Evolutionary conservation across 2,113 vertebrate genomes (phyloP).

Genomic region (Glaucidium brasilianum): DNA sequence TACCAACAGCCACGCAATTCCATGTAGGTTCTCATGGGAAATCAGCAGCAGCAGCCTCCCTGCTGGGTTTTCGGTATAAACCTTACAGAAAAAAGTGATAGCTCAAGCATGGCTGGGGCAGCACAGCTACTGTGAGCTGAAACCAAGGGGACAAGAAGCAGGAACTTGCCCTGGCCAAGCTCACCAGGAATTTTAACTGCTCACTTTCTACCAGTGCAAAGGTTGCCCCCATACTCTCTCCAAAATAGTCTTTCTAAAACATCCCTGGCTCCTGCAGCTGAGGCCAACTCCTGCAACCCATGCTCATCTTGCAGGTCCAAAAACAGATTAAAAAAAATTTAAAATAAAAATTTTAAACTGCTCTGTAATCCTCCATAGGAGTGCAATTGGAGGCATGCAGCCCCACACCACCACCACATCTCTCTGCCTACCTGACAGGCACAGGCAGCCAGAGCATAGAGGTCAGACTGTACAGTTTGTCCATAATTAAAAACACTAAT

Average conservation of each 20-base stretch:
- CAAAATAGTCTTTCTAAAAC: background rate
- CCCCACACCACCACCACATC: fast-evolving
- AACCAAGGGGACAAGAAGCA: background rate
- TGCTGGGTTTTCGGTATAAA: background rate
- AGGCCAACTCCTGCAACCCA: background rate
- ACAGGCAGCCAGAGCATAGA: background rate
- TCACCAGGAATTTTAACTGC: background rate
- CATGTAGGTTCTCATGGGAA: background rate
- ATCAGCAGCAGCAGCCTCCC: background rate
- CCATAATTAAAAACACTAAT: background rate
- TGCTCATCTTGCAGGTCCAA: background rate
- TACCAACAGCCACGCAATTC: background rate
- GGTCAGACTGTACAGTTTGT: background rate
- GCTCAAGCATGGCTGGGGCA: background rate
- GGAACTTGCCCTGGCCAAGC: background rate
- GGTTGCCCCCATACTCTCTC: background rate
- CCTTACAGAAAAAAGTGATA: background rate
- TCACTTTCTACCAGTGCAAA: background rate
- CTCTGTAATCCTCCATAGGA: background rate
- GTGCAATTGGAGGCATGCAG: background rate
- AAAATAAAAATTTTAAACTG: background rate
- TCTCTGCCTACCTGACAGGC: background rate
- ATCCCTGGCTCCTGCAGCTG: background rate
- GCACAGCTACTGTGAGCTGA: fast-evolving
- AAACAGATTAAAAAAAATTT: background rate